phyloP scores from a whole-genome alignment of 2,888 invertebrate species.

The Melinopterus prodromus region DNA sequence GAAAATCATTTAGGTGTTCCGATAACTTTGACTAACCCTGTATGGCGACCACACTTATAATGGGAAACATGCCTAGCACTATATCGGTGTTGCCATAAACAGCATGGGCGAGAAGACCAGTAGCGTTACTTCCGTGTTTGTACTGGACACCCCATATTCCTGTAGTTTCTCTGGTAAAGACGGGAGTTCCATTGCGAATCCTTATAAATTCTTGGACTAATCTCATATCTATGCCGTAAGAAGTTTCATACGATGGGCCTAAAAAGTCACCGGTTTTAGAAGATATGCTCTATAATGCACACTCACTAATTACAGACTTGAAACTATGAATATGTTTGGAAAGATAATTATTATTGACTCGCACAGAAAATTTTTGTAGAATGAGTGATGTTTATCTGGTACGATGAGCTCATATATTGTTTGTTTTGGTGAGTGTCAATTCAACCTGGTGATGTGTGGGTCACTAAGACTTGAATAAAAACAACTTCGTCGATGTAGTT shows the following conservation, averaged over 20 bases:
- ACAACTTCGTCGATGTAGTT: no score
- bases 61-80: constrained; percentile 17
- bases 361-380: no score
- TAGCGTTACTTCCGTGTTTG: constrained; percentile 6
- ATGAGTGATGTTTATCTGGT: no score
- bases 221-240: constrained; percentile 27
- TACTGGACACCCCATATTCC: constrained; percentile 28
- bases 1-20: no score
- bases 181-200: constrained; percentile 24
- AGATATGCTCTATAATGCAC: background rate
- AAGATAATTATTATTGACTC: background rate
- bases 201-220: constrained; percentile 21
- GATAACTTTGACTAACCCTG: background rate
- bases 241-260: constrained; percentile 16
- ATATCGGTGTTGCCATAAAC: constrained; percentile 26
- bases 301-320: background rate
- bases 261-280: background rate
- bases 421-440: no score
- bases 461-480: no score
- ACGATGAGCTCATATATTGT: background rate
- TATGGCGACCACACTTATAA: background rate
- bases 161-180: constrained; percentile 12
- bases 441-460: no score
- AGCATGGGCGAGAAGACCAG: constrained; percentile 20
- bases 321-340: background rate